phyloP scores from a whole-genome alignment of 2,888 invertebrate genomes.

The Bugulina stolonifera region DNA sequence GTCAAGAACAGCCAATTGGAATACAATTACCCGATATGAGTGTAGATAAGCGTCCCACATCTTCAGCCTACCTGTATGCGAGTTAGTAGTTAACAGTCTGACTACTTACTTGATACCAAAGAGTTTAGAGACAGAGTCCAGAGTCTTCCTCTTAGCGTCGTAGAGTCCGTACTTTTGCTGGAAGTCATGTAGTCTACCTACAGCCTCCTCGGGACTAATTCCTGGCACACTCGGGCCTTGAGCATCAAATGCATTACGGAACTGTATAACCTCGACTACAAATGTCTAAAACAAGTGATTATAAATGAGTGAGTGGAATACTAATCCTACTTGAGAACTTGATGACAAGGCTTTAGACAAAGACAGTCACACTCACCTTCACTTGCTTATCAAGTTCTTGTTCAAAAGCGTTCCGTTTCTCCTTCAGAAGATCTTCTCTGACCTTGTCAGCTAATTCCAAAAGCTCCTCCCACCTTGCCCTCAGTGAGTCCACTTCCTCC shows the following conservation, averaged over 20 bases:
- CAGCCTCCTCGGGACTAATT: conserved; percentile 49
- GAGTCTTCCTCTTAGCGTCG: conserved; percentile 48
- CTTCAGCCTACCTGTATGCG: no score
- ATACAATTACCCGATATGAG: no score
- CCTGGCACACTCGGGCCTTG: conserved; percentile 51
- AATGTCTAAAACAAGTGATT: conserved; percentile 42
- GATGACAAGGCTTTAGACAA: no score
- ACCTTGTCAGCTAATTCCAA: conserved; percentile 49
- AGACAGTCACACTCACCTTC: no score
- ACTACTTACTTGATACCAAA: conserved; percentile 44
- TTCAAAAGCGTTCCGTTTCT: conserved; percentile 49
- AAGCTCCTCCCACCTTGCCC: conserved; percentile 48
- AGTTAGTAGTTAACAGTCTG: no score
- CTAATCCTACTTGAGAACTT: no score
- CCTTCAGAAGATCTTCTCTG: conserved; percentile 46
- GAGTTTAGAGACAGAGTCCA: conserved; percentile 52
- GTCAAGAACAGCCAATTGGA: neutral
- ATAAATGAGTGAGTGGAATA: neutral
- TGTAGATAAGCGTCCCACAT: no score
- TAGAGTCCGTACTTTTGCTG: conserved; percentile 47
- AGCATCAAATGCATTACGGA: conserved; percentile 53
- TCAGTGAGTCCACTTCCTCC: conserved; percentile 46
- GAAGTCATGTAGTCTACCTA: conserved; percentile 48
- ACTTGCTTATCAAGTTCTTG: conserved; percentile 54
- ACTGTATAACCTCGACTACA: conserved; percentile 53